Evolutionary conservation across 2,113 vertebrate species (phyloP), one percentile per base, ranked within the genome.

Genomic region (Callipepla squamata): DNA sequence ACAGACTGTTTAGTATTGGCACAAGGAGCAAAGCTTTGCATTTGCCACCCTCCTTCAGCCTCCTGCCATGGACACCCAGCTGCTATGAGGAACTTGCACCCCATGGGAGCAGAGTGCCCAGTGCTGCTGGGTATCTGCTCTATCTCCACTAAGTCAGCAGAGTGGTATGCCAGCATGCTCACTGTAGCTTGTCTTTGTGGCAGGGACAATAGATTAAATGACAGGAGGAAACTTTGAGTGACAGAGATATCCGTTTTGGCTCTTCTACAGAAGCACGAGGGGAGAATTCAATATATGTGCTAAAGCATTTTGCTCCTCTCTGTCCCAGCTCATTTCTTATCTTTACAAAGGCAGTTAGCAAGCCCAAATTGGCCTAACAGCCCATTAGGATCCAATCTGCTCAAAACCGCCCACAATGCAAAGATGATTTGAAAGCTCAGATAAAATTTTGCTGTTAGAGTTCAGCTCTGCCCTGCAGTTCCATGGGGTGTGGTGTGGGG

Each of bases 241-340:
- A 92, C 79, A 87, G 73, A 7, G 1, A 93, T 94, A 89, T 76
- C 87, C 6, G 0, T 73, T 88, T 89, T 95, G 81, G 86, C 84
- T 87, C 72, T 83, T 95, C 91, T 73, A 50, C 82, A 89, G 88
- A 96, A 91, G 50, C 0, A 3, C 61, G 63, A 94, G 47, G 47
- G 76, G 51, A 91, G 8, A 89, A 74, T 88, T 74, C 85, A 91
- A 67, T 30, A 85, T 2, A n/a, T 89, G 83, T 86, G 79, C 74
- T 4, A 5, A 69, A 94, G 50, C 77, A 94, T 94, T 95, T 92
- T 94, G 70, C 58, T 87, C 38, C 63, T 92, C 74, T 95, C 93
- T 91, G 62, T 95, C 94, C 91, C 93, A 92, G 89, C 74, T 93
- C 89, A 90, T 96, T 95, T 90, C 87, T 96, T 96, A 92, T 92